Percentiles rank a stretch among this genome's conserved stretches.
Conservation (phyloP, 1,140 invertebrate species). For the Bombus picipes region DNA sequence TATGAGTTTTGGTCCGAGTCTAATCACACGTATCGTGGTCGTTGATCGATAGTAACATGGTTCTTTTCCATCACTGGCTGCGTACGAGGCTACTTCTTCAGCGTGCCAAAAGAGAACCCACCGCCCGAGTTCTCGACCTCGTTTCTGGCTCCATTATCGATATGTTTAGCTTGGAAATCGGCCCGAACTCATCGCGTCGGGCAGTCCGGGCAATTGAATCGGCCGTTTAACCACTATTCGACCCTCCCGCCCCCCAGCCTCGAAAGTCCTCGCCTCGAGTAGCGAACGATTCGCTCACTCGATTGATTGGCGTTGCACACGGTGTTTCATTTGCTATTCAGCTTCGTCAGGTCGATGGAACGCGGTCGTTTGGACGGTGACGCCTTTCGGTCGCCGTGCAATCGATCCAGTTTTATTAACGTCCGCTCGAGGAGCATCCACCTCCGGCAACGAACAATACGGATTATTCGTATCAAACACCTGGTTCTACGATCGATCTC, state of each 20-base stretch:
- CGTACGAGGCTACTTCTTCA: not conserved
- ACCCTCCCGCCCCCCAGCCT: not conserved
- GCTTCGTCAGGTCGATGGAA: slow-evolving; percentile 24
- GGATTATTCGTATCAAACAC: not conserved
- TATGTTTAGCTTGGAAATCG: slow-evolving; percentile 58
- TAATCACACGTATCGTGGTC: slow-evolving; percentile 36
- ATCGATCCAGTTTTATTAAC: slow-evolving; percentile 26
- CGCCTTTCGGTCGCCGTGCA: slow-evolving; percentile 24
- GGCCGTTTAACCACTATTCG: slow-evolving; percentile 28
- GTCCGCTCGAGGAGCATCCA: not conserved
- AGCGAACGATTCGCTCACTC: slow-evolving; percentile 13
- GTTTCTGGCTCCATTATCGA: slow-evolving; percentile 40
- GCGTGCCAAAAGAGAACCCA: not conserved
- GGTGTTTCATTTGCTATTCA: slow-evolving; percentile 45
- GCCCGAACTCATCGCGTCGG: slow-evolving; percentile 9
- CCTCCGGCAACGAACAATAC: not conserved
- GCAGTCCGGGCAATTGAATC: slow-evolving; percentile 29
- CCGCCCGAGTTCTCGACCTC: not conserved
- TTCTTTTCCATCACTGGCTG: not conserved
- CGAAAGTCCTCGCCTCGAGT: slow-evolving; percentile 23
- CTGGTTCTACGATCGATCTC: slow-evolving; percentile 9
- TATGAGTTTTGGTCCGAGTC: slow-evolving; percentile 63
- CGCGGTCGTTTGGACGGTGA: slow-evolving; percentile 7
- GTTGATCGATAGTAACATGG: slow-evolving; percentile 30
- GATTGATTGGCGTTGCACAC: slow-evolving; percentile 36